phyloP scores from a whole-genome alignment of 1,140 invertebrate genomes.

The Dendroctonus valens region DNA sequence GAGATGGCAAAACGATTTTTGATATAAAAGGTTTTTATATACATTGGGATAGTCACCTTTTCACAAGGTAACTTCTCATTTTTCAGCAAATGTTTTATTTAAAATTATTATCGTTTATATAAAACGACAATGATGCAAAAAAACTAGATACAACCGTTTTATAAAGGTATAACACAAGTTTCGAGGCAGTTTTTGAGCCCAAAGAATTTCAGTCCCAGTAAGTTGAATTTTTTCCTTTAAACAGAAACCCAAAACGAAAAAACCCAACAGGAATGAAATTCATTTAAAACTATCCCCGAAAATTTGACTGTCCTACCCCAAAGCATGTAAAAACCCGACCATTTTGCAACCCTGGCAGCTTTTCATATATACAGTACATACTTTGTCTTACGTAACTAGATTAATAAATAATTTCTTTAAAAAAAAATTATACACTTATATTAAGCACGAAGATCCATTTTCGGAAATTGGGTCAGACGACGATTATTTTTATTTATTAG shows the following conservation, averaged over 20 bases:
- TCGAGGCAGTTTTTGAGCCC: slow-evolving; percentile 14
- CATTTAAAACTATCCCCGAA: slow-evolving; percentile 1
- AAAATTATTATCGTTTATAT: too few species aligned
- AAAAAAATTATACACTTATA: slow-evolving; percentile 31
- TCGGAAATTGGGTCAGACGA: neutral
- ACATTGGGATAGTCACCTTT: neutral
- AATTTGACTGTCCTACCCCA: neutral
- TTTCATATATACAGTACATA: slow-evolving; percentile 31
- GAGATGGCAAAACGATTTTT: slow-evolving; percentile 9
- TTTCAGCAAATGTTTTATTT: too few species aligned
- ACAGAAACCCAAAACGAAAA: neutral
- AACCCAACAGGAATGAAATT: neutral
- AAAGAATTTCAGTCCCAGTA: neutral
- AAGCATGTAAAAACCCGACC: slow-evolving; percentile 18
- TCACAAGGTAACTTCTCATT: neutral
- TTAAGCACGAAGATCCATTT: slow-evolving; percentile 10
- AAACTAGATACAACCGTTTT: too few species aligned
- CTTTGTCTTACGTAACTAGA: slow-evolving; percentile 28
- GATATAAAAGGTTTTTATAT: slow-evolving; percentile 17
- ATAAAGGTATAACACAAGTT: neutral
- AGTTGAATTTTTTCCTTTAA: neutral
- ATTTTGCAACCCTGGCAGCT: slow-evolving; percentile 9
- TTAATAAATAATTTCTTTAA: slow-evolving; percentile 32
- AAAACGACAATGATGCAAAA: too few species aligned
- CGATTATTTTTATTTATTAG: slow-evolving; percentile 1